Evolutionary conservation across 2,797 vertebrate genomes (phyloP).

Genomic region (Anguilla marmorata): DNA sequence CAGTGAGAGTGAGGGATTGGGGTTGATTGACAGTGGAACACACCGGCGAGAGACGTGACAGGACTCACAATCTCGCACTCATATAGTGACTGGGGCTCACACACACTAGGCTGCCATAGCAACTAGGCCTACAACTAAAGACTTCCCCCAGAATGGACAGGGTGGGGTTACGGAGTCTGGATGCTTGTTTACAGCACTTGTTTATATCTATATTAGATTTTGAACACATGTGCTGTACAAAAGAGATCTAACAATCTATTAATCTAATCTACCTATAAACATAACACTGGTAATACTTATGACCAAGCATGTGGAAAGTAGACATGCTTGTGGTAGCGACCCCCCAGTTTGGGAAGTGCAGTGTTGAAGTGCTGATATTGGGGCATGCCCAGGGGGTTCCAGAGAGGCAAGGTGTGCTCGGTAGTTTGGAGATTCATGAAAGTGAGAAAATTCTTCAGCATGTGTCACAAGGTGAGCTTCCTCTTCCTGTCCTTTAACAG

Average conservation of each 20-base stretch:
- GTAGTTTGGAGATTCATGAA: not conserved
- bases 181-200: not conserved
- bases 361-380: too few species aligned
- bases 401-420: too few species aligned
- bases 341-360: not conserved
- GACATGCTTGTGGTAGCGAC: not conserved
- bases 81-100: not conserved
- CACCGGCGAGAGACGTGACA: not conserved
- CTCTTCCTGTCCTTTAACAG: not conserved
- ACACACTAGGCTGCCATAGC: conserved; percentile 61
- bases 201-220: too few species aligned
- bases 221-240: not conserved
- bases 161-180: conserved; percentile 16
- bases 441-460: not conserved
- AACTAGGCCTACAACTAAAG: conserved; percentile 55
- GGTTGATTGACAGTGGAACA: not conserved
- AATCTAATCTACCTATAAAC: not conserved
- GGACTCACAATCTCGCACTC: not conserved
- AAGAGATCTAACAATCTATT: not conserved
- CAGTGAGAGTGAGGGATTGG: not conserved
- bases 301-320: not conserved
- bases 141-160: conserved; percentile 45
- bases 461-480: not conserved
- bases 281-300: not conserved
- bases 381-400: too few species aligned